Evolutionary conservation across 1,140 invertebrate genomes (phyloP), one percentile per base, ranked within the genome.

Genomic region (Glossosoma conforme): DNA sequence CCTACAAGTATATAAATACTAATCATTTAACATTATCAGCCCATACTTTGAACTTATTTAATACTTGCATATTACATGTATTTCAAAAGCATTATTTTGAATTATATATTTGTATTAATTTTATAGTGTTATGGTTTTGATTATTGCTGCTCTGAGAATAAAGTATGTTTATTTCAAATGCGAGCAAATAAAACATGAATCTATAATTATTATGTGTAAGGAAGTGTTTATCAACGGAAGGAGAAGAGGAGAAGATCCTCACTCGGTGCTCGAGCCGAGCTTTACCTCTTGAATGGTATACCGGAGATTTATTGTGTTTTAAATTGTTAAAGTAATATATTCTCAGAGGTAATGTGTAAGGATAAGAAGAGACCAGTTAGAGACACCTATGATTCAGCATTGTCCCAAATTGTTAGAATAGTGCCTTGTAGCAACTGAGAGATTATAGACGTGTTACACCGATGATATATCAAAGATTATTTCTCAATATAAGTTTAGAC

Each of bases 361-460:
- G 41, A 11, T n/a, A 11, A 44, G 47, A 43, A 37, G 36, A 33
- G 28, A 43, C n/a, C n/a, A n/a, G n/a, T 37, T 47, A 24, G 21
- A 11, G 24, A 37, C 13, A 36, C 44, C 13, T 20, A 32, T 41
- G 48, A 52, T 47, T 57, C 47, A 49, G 44, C 49, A 44, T 48
- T 42, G 35, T 58, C 51, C 51, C 32, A 58, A 53, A 54, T 57
- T 48, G 38, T 49, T 54, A 58, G 56, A 49, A 48, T 54, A 58
- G 56, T 58, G 56, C 56, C 56, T 58, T 45, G 37, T 52, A 58
- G 48, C 48, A 40, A 45, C 13, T 28, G 41, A 53, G 51, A 58
- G 51, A 57, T 40, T 45, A 46, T 52, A 52, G 47, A 48, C 43
- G 30, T 48, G 49, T 43, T 52, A 52, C 47, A 49, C 40, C 35